phyloP scores from a whole-genome alignment of 2,113 vertebrate species.

The Proterorhinus semilunaris region DNA sequence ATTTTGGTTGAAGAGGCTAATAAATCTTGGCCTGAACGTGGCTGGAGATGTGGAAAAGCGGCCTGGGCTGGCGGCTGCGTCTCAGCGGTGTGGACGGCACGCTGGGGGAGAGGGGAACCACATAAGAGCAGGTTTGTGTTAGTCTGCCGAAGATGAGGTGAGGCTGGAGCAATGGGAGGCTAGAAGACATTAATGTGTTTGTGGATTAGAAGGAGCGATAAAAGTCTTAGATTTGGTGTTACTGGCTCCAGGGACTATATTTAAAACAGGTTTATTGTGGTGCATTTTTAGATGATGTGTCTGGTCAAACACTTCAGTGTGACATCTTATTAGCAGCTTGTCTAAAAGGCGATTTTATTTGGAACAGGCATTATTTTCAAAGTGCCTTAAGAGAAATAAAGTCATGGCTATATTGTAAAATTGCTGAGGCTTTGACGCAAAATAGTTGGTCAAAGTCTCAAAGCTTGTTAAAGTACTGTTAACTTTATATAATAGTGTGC shows the following conservation, averaged over 20 bases:
- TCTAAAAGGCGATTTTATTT: neutral
- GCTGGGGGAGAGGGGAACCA: slow-evolving; percentile 65
- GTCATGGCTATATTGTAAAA: neutral
- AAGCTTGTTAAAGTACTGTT: too few species aligned
- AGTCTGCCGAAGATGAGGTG: slow-evolving; percentile 60
- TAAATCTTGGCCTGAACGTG: slow-evolving; percentile 70
- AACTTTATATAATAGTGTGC: too few species aligned
- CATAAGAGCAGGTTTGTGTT: slow-evolving; percentile 71
- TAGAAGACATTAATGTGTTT: slow-evolving; percentile 47
- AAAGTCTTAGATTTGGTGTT: slow-evolving; percentile 42
- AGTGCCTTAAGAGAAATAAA: neutral
- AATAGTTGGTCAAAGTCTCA: too few species aligned
- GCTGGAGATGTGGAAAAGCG: slow-evolving; percentile 64
- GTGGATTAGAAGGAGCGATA: slow-evolving; percentile 61
- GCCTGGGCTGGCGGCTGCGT: slow-evolving; percentile 51
- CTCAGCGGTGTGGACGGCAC: slow-evolving; percentile 60
- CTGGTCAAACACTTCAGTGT: slow-evolving; percentile 16
- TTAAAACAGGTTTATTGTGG: slow-evolving; percentile 45
- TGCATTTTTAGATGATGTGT: slow-evolving; percentile 14
- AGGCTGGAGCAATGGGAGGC: slow-evolving; percentile 43
- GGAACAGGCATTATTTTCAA: neutral
- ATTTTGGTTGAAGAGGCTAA: slow-evolving; percentile 69
- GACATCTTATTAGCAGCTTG: slow-evolving; percentile 6
- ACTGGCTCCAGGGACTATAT: slow-evolving; percentile 25
- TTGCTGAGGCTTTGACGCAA: neutral